Percentiles rank a stretch among this genome's conserved stretches.
phyloP scores from a whole-genome alignment of 2,113 vertebrate genomes.

The Calyptommatus sinebrachiatus region DNA sequence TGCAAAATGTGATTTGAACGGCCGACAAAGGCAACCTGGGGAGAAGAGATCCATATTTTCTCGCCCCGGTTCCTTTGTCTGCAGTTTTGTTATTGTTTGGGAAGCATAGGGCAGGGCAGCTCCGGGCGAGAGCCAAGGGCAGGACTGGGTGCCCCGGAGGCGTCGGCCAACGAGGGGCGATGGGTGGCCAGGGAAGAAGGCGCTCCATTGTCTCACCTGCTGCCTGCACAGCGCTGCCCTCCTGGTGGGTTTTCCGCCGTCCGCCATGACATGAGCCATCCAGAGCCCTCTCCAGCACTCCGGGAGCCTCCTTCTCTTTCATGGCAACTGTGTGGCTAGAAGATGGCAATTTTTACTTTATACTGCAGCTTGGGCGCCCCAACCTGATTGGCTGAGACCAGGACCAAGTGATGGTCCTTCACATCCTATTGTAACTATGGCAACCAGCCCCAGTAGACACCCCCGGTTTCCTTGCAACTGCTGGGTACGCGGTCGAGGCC shows the following conservation, averaged over 20 bases:
- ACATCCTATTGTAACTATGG: constrained; percentile 93
- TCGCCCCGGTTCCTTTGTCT: constrained; percentile 64
- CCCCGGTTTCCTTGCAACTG: constrained; percentile 84
- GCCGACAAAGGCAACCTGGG: constrained; percentile 67
- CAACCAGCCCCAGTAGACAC: constrained; percentile 90
- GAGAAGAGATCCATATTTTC: constrained; percentile 58
- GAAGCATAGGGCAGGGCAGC: constrained; percentile 51
- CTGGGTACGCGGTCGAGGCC: constrained; percentile 73
- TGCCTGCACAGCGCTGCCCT: constrained; percentile 74
- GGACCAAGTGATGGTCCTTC: constrained; percentile 93
- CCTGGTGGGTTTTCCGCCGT: constrained; percentile 75
- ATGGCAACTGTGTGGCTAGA: constrained; percentile 86
- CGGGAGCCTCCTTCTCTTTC: constrained; percentile 81
- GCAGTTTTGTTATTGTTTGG: constrained; percentile 51
- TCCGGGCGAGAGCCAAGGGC: constrained; percentile 33
- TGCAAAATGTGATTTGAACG: constrained; percentile 75
- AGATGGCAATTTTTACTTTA: constrained; percentile 93
- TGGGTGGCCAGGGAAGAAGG: constrained; percentile 72
- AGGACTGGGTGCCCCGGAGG: constrained; percentile 62
- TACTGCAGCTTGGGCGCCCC: constrained; percentile 87
- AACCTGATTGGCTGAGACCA: constrained; percentile 89
- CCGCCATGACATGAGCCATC: constrained; percentile 86
- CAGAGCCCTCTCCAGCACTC: constrained; percentile 80
- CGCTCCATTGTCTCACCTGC: constrained; percentile 88
- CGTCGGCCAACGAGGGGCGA: constrained; percentile 69